phyloP scores from a whole-genome alignment of 2,888 invertebrate genomes.

The Eudemis profundana region DNA sequence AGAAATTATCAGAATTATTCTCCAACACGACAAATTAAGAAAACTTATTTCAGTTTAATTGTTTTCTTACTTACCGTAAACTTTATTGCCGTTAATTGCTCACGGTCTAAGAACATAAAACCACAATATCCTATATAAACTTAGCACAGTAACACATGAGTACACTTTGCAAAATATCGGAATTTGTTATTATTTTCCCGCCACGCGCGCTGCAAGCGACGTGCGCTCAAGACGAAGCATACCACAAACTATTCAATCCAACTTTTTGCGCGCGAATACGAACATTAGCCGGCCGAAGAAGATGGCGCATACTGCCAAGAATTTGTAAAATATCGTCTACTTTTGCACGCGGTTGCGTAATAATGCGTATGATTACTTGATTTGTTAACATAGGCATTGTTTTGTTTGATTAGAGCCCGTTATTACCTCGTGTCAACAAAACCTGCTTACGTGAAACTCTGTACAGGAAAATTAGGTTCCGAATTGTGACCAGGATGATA shows the following conservation, averaged over 20 bases:
- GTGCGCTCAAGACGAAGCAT: conserved; percentile 57
- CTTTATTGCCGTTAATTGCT: not conserved
- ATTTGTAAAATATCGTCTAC: conserved; percentile 1
- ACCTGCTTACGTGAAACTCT: conserved; percentile 7
- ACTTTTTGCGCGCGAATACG: conserved; percentile 48
- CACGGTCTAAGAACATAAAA: conserved; percentile 6
- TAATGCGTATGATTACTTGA: conserved; percentile 55
- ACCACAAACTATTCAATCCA: conserved; percentile 59
- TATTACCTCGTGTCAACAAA: conserved; percentile 28
- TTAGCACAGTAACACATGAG: conserved; percentile 25
- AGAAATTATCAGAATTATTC: no score
- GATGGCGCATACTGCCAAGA: conserved; percentile 23
- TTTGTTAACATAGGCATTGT: conserved; percentile 54
- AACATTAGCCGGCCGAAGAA: conserved; percentile 32
- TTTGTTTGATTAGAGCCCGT: conserved; percentile 38
- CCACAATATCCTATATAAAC: not conserved
- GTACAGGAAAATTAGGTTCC: not conserved
- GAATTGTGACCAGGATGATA: not conserved
- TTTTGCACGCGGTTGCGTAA: conserved; percentile 33
- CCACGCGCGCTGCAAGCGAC: conserved; percentile 49
- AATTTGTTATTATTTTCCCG: conserved; percentile 48
- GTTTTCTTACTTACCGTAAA: conserved; percentile 29
- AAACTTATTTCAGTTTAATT: not conserved
- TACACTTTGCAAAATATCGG: conserved; percentile 23
- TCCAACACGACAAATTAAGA: not conserved